These are phyloP conservation scores for Labeo catla DNA, from an alignment of 2,113 vertebrate genomes.

Conservation along the genomic window DNA sequence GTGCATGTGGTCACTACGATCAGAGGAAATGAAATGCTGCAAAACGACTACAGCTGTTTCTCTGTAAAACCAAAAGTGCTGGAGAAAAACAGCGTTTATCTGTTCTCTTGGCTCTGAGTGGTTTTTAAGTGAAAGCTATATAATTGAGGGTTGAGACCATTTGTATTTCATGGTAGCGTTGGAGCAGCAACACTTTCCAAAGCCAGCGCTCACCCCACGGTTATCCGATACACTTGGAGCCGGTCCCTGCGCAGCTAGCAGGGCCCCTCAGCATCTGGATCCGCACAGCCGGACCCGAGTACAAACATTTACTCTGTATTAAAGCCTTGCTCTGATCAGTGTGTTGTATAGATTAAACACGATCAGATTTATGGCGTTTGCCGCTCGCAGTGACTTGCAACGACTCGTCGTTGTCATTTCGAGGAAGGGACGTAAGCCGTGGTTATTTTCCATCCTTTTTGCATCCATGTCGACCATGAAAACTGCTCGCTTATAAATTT, in stretches of 20 bases:
- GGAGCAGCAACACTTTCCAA: conserved; percentile 63
- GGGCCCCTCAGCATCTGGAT: conserved; percentile 40
- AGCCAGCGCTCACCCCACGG: conserved; percentile 50
- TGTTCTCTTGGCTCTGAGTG: conserved; percentile 52
- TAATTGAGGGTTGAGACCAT: conserved; percentile 60
- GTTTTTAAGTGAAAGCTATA: conserved; percentile 54
- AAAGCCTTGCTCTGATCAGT: conserved; percentile 38
- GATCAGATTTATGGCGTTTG: conserved; percentile 58
- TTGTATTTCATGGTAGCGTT: conserved; percentile 63
- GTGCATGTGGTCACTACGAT: not conserved
- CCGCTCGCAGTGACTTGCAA: conserved; percentile 31
- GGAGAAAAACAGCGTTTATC: conserved; percentile 24
- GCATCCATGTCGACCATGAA: conserved; percentile 46
- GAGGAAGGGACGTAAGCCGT: not conserved
- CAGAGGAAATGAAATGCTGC: conserved; percentile 22
- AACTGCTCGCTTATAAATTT: conserved; percentile 38
- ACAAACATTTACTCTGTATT: conserved; percentile 51
- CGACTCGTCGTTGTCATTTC: conserved; percentile 43
- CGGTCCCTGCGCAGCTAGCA: not conserved
- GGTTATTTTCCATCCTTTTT: conserved; percentile 47
- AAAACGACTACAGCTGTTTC: conserved; percentile 28
- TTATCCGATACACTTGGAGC: conserved; percentile 57
- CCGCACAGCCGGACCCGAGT: conserved; percentile 31
- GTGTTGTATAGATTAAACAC: conserved; percentile 51
- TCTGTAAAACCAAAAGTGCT: conserved; percentile 2